Conservation (phyloP, 1,140 invertebrate genomes). For the Drosophila littoralis region DNA sequence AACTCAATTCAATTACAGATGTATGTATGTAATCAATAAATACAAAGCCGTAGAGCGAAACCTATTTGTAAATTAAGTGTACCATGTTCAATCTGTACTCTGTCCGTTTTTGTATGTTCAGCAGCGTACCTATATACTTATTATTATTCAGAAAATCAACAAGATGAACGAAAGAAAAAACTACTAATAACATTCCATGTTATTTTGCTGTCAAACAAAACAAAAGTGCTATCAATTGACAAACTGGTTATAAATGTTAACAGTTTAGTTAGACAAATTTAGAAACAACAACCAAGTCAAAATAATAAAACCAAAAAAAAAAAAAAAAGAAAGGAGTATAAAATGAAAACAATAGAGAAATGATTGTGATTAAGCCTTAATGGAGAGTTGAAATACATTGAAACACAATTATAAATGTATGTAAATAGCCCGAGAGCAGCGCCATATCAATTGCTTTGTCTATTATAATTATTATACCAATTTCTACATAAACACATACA, state of each 20-base stretch:
- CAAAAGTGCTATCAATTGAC: conserved; percentile 18
- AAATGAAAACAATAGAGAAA: conserved; percentile 63
- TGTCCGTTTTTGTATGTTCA: conserved; percentile 32
- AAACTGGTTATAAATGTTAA: conserved; percentile 47
- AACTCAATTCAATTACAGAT: conserved; percentile 38
- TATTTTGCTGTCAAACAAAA: conserved; percentile 50
- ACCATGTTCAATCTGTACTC: conserved; percentile 36
- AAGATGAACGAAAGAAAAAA: conserved; percentile 3
- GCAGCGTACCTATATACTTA: conserved; percentile 20
- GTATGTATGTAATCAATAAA: conserved; percentile 10
- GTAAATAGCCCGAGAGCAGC: conserved; percentile 53
- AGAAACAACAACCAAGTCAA: conserved; percentile 55
- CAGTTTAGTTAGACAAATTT: conserved; percentile 76
- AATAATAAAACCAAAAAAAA: conserved; percentile 25
- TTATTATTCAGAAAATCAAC: conserved; percentile 23
- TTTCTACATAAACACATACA: conserved; percentile 12
- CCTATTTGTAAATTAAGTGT: conserved; percentile 26
- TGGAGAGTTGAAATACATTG: conserved; percentile 56
- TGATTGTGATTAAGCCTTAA: conserved; percentile 71
- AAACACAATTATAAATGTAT: conserved; percentile 53
- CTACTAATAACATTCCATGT: conserved; percentile 70
- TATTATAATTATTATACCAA: conserved; percentile 35
- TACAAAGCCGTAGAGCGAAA: conserved; percentile 19
- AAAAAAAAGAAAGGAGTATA: conserved; percentile 1
- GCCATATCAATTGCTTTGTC: conserved; percentile 39